Evolutionary conservation across 2,888 invertebrate species (phyloP), one percentile per base, ranked within the genome.

Genomic region (Drosophila mulleri): DNA sequence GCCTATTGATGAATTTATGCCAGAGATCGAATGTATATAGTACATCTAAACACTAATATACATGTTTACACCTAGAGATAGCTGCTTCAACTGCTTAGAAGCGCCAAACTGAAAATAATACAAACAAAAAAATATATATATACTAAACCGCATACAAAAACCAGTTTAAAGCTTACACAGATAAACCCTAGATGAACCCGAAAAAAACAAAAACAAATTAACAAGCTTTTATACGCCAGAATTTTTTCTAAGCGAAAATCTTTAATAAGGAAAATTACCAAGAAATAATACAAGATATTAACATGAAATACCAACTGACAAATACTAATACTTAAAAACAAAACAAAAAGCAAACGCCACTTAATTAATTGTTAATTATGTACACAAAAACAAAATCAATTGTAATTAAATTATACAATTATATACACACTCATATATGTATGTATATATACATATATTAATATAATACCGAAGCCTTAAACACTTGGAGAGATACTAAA

Each of bases 221-320:
- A 72, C 72, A 88, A 88, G 84, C 84, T 84, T 84, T 84, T 84
- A 79, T 84, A 88, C 83, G 86, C 86, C 88, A 83, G 86, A 73
- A 67, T 79, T 86, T 84, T 88, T 84, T 84, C 85, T 84, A 88
- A 77, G 75, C 77, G 82, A 67, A 70, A 60, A 59, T 73, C 60
- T 18, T 35, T n/a, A 58, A 78, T 47, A 37, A 50, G 74, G 57
- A 41, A 41, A 75, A 63, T 26, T 52, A 70, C 60, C 48, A 60
- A 54, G 16, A 79, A 65, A 65, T 50, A 61, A 80, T 64, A 68
- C 70, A 70, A 57, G 61, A 57, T 70, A 77, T 67, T 65, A 70
- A 52, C 41, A 61, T 45, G 32, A 60, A 67, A 67, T 58, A 67
- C 57, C 53, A 70, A 68, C 20, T 45, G 66, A 56, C 44, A 67